Conservation (phyloP, 1,140 invertebrate genomes). For the Drosophila leontia region DNA sequence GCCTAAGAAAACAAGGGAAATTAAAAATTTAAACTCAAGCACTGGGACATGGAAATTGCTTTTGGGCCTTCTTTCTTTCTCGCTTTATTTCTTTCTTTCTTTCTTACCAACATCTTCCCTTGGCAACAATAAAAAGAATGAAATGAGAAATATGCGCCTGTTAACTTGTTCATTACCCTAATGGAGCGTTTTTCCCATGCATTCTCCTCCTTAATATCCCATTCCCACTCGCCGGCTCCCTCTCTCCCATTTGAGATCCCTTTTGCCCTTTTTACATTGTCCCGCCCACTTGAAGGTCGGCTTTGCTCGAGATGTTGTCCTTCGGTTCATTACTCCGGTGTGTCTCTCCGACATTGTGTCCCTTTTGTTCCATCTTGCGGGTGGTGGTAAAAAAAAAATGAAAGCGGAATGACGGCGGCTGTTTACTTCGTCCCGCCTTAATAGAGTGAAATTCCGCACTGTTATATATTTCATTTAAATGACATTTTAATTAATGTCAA, state of each 20-base stretch:
- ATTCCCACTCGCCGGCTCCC: not conserved
- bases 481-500: slow-evolving; percentile 84
- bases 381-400: not conserved
- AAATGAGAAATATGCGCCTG: slow-evolving; percentile 80
- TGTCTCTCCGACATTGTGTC: slow-evolving; percentile 24
- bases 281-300: slow-evolving; percentile 21
- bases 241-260: slow-evolving; percentile 31
- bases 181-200: slow-evolving; percentile 71
- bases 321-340: slow-evolving; percentile 37
- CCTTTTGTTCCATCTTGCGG: slow-evolving; percentile 4
- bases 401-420: slow-evolving; percentile 35
- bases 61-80: slow-evolving; percentile 10
- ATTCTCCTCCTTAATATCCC: slow-evolving; percentile 45
- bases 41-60: slow-evolving; percentile 42
- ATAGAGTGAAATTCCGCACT: slow-evolving; percentile 67
- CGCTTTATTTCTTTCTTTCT: not conserved
- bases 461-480: slow-evolving; percentile 84
- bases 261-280: slow-evolving; percentile 36
- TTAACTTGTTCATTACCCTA: slow-evolving; percentile 84
- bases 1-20: slow-evolving; percentile 63
- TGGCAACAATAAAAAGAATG: slow-evolving; percentile 58
- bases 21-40: slow-evolving; percentile 69
- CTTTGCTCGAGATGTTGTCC: slow-evolving; percentile 35
- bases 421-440: slow-evolving; percentile 31
- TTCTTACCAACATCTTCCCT: slow-evolving; percentile 3